phyloP scores from a whole-genome alignment of 1,140 invertebrate genomes.

The Drosophila leontia region DNA sequence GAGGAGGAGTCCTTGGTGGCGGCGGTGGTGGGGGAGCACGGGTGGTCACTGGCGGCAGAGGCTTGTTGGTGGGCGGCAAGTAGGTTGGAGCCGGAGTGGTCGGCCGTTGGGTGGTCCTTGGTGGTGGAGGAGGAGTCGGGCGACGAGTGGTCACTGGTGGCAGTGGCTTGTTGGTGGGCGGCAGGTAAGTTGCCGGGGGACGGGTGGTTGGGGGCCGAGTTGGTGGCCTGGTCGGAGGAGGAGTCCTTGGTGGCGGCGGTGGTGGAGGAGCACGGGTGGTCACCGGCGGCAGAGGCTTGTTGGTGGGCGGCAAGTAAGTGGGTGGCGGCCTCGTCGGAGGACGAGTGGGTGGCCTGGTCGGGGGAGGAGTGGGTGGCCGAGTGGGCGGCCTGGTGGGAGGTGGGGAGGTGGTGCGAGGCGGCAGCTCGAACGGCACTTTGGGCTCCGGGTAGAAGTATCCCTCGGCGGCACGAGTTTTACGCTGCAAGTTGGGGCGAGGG shows the following conservation, averaged over 20 bases:
- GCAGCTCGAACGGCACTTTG: constrained; percentile 71
- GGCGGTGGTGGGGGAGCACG: too few relatives aligned
- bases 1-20: too few relatives aligned
- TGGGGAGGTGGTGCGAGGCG: constrained; percentile 46
- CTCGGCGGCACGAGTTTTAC: constrained; percentile 69
- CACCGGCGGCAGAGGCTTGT: constrained; percentile 60
- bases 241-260: constrained; percentile 42
- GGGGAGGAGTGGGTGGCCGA: constrained; percentile 44
- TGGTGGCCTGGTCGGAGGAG: constrained; percentile 46
- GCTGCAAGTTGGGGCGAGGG: constrained; percentile 39
- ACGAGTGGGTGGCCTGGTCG: constrained; percentile 45
- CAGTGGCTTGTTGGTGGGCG: constrained; percentile 59
- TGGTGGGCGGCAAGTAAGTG: constrained; percentile 72
- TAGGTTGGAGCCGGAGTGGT: constrained; percentile 19
- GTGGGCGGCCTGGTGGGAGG: constrained; percentile 62
- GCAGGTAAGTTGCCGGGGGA: constrained; percentile 63
- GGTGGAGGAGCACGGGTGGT: constrained; percentile 44
- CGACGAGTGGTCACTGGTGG: constrained; percentile 50
- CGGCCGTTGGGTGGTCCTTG: constrained; percentile 33
- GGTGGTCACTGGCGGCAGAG: neutral
- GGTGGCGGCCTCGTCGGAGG: constrained; percentile 52
- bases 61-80: too few relatives aligned
- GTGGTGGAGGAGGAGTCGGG: constrained; percentile 27
- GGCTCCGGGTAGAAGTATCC: constrained; percentile 78
- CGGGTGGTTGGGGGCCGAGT: constrained; percentile 39